A percentile compares a stretch with the other conserved stretches of the same genome.
Conservation (phyloP, 2,113 vertebrate genomes). For the Scolopax mira region DNA sequence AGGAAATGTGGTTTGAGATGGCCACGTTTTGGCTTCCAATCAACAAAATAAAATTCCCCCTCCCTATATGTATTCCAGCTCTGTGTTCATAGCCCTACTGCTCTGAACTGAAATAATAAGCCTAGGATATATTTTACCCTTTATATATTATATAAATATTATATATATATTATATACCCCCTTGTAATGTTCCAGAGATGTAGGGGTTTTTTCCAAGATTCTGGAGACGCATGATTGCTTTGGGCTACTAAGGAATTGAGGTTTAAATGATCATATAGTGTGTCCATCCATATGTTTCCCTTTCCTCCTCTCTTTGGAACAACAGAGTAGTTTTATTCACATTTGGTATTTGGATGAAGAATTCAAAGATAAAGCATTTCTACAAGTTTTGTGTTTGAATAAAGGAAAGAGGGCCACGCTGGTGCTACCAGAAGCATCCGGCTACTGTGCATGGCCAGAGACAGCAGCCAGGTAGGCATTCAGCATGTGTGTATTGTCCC, state of each 20-base stretch:
- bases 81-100: background rate
- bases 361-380: background rate
- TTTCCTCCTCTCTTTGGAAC: background rate
- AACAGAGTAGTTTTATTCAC: background rate
- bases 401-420: background rate
- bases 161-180: background rate
- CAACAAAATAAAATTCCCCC: background rate
- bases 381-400: background rate
- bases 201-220: background rate
- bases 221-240: background rate
- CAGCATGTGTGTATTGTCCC: background rate
- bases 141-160: no score
- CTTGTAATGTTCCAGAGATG: background rate
- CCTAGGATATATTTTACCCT: background rate
- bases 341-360: background rate
- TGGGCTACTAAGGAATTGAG: background rate
- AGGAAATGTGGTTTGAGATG: background rate
- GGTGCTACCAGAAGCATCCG: background rate
- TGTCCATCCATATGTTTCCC: background rate
- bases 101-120: background rate
- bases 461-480: background rate
- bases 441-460: rapidly evolving
- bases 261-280: background rate
- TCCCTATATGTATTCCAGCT: background rate
- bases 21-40: background rate